phyloP scores from a whole-genome alignment of 2,797 vertebrate genomes.

The Macropodus opercularis region DNA sequence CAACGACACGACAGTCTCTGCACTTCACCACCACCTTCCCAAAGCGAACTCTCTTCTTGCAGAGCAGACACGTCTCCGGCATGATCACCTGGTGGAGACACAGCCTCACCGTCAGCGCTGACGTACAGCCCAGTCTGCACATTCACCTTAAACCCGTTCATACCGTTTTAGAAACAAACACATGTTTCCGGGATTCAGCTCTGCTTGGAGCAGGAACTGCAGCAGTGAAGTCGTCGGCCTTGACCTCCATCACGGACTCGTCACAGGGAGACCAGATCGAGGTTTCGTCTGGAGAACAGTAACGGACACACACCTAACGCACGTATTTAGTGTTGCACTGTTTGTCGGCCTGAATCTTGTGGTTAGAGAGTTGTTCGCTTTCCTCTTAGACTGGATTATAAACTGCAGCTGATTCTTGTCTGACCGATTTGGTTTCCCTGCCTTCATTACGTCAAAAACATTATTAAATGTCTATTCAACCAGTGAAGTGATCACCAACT shows the following conservation, averaged over 20 bases:
- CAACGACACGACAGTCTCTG: slow-evolving; percentile 80
- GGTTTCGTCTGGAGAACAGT: slow-evolving; percentile 64
- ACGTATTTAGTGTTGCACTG: no score
- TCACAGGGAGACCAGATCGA: slow-evolving; percentile 69
- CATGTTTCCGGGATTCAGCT: slow-evolving; percentile 52
- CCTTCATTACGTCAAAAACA: no score
- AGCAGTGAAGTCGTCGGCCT: background rate
- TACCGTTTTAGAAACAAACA: slow-evolving; percentile 81
- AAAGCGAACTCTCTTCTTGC: slow-evolving; percentile 87
- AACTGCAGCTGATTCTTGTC: no score
- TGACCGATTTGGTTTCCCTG: no score
- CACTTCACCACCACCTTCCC: slow-evolving; percentile 86
- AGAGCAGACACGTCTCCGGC: slow-evolving; percentile 79
- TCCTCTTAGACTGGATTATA: no score
- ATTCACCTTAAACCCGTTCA: background rate
- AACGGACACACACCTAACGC: background rate
- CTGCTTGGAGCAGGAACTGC: background rate
- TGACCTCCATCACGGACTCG: slow-evolving; percentile 18
- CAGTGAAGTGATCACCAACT: no score
- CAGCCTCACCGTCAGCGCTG: background rate
- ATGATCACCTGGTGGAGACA: slow-evolving; percentile 82
- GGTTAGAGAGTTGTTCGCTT: no score
- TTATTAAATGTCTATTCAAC: no score
- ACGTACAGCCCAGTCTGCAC: background rate
- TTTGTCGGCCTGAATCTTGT: no score